These are phyloP conservation scores for Actinemys pallida DNA, from an alignment of 2,113 vertebrate genomes.

Conservation along the genomic window DNA sequence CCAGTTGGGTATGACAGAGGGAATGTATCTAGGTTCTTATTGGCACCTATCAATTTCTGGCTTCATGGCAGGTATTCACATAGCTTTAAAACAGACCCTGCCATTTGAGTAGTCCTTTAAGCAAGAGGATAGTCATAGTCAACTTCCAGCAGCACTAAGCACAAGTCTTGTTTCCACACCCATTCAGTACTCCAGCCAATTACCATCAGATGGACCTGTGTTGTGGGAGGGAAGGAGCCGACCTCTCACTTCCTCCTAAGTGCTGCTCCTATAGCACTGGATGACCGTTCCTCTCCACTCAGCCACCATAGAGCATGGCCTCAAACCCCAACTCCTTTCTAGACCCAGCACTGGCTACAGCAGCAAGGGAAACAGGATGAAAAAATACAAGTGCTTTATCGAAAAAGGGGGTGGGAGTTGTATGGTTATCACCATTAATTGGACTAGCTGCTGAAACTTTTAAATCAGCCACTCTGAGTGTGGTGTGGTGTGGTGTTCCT, in stretches of 20 bases:
- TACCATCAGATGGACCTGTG: rapidly evolving
- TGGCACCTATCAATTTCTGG: background rate
- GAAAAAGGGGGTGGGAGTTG: background rate
- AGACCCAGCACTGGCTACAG: background rate
- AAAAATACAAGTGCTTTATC: background rate
- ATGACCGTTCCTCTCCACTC: background rate
- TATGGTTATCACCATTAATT: background rate
- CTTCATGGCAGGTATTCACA: background rate
- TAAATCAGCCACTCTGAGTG: background rate
- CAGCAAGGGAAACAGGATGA: rapidly evolving
- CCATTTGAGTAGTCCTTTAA: background rate
- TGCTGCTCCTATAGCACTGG: background rate
- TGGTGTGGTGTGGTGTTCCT: background rate
- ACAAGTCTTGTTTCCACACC: background rate
- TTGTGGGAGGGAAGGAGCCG: background rate
- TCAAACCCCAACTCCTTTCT: background rate
- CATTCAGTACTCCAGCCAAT: rapidly evolving
- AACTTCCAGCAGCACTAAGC: background rate
- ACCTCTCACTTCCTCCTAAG: rapidly evolving
- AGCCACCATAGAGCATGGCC: background rate
- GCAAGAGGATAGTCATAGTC: background rate
- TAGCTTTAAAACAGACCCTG: background rate
- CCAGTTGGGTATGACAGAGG: too few relatives aligned
- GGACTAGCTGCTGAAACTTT: background rate
- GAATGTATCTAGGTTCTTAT: background rate